Evolutionary conservation across 2,888 invertebrate genomes (phyloP).

Genomic region (Drosophila sordidula): DNA sequence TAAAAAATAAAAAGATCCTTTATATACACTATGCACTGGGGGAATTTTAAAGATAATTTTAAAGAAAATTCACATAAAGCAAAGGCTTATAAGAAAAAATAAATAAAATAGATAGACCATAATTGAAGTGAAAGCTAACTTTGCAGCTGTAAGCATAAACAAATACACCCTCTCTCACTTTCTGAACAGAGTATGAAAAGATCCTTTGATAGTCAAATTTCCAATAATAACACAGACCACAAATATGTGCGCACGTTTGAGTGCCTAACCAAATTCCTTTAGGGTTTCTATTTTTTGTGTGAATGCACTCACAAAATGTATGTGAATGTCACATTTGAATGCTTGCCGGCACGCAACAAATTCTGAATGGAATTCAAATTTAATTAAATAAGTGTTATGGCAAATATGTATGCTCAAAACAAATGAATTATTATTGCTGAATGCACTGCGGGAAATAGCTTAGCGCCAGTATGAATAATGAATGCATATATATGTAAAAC

Average conservation of each 20-base stretch:
- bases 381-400: constrained; percentile 19
- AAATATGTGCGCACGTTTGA: no score
- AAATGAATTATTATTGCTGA: neutral
- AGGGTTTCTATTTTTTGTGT: neutral
- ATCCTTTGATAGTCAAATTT: neutral
- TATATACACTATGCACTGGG: no score
- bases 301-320: constrained; percentile 11
- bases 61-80: no score
- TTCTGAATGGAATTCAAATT: constrained; percentile 15
- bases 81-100: no score
- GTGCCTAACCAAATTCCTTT: neutral
- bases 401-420: constrained; percentile 12
- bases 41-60: no score
- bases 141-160: no score
- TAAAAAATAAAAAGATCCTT: neutral
- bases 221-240: no score
- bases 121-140: no score
- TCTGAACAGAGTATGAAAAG: neutral
- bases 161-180: no score
- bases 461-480: no score
- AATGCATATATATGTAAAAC: no score
- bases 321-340: neutral
- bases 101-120: no score
- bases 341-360: constrained; percentile 5
- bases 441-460: constrained; percentile 4